Evolutionary conservation across 37 sponge, comb jelly and placozoan species (phyloP).

Genomic region (Agelas oroides): DNA sequence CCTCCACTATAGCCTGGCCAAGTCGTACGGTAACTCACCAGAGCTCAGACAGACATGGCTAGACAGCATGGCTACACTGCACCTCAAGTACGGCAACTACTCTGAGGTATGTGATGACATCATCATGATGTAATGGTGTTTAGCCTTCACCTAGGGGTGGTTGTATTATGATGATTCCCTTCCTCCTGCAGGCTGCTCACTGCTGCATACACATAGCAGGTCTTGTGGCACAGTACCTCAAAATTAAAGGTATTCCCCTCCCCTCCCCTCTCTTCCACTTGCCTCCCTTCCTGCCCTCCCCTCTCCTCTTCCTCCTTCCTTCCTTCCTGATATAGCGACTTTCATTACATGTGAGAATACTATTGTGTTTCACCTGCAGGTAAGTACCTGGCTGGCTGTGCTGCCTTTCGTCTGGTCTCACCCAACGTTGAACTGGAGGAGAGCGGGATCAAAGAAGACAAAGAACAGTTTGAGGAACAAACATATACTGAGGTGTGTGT

Average conservation of each 20-base stretch:
- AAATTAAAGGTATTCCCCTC: constrained; percentile 54
- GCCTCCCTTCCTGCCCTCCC: no score
- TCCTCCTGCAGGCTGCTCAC: constrained; percentile 59
- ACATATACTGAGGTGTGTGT: constrained; percentile 71
- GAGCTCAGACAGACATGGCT: constrained; percentile 93
- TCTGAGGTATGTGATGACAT: constrained; percentile 88
- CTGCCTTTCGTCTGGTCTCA: constrained; percentile 53
- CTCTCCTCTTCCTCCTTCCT: no score
- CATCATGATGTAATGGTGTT: no score
- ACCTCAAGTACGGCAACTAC: constrained; percentile 79
- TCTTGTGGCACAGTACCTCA: constrained; percentile 90
- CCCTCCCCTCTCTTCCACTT: no score
- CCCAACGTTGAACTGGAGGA: constrained; percentile 84
- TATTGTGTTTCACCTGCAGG: constrained; percentile 41
- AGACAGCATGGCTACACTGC: constrained; percentile 80
- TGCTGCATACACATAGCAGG: constrained; percentile 95
- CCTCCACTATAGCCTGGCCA: constrained; percentile 89
- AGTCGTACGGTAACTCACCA: constrained; percentile 85
- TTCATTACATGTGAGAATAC: no score
- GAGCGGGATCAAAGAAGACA: constrained; percentile 83
- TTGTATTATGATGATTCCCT: no score
- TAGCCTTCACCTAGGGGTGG: no score
- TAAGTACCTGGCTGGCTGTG: constrained; percentile 61
- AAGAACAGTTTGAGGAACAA: constrained; percentile 57
- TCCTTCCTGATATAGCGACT: no score